phyloP scores from a whole-genome alignment of 2,888 invertebrate species.

The Napeogenes sylphis region DNA sequence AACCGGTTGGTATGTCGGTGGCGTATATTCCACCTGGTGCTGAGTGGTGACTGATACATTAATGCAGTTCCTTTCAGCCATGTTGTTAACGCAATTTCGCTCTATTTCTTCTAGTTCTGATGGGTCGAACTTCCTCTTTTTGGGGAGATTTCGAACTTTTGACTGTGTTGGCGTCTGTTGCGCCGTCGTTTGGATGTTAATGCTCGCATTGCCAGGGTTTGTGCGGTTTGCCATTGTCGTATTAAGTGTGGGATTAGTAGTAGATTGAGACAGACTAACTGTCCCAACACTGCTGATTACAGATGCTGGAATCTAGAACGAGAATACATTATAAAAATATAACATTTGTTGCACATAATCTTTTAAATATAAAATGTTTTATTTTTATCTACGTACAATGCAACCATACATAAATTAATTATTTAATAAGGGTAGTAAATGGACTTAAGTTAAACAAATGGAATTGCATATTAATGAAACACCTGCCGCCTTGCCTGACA shows the following conservation, averaged over 20 bases:
- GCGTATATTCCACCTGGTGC: slow-evolving; percentile 52
- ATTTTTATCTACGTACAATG: no score
- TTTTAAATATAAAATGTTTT: no score
- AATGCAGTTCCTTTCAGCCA: slow-evolving; percentile 37
- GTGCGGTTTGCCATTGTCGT: slow-evolving; percentile 71
- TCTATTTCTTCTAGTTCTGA: slow-evolving; percentile 85
- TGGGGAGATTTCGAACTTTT: slow-evolving; percentile 89
- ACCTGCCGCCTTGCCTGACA: neutral
- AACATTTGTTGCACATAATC: neutral
- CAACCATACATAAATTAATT: neutral
- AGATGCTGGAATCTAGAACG: slow-evolving; percentile 75
- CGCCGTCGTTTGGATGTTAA: slow-evolving; percentile 46
- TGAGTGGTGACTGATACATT: slow-evolving; percentile 46
- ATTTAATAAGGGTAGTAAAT: neutral
- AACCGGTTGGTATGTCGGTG: slow-evolving; percentile 48
- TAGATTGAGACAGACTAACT: slow-evolving; percentile 71
- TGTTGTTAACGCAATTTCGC: slow-evolving; percentile 68
- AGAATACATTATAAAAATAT: neutral
- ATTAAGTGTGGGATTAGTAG: slow-evolving; percentile 58
- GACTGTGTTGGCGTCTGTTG: slow-evolving; percentile 72
- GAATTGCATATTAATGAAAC: slow-evolving; percentile 3
- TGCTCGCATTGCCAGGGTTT: slow-evolving; percentile 62
- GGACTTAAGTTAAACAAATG: neutral
- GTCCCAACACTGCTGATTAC: slow-evolving; percentile 79
- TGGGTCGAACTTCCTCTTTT: slow-evolving; percentile 93